A percentile compares a stretch with the other conserved stretches of the same genome.
These are phyloP conservation scores for Neoascia interrupta DNA, from an alignment of 2,888 invertebrate genomes.

Conservation along the genomic window DNA sequence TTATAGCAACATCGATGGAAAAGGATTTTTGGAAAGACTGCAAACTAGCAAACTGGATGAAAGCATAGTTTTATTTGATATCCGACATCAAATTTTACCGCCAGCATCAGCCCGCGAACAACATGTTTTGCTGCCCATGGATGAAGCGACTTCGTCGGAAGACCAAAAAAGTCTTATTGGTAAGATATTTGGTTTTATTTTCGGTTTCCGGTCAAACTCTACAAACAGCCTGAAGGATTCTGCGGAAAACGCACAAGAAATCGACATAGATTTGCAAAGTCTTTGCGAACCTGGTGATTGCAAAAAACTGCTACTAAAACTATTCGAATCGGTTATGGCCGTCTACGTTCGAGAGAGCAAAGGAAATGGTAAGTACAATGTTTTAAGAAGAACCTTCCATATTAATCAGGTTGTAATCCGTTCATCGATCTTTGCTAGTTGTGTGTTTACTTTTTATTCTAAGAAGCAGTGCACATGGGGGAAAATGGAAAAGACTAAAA, in stretches of 20 bases:
- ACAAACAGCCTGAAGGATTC: conserved; percentile 59
- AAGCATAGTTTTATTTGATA: conserved; percentile 76
- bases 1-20: conserved; percentile 15
- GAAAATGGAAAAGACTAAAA: not conserved
- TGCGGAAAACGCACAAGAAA: conserved; percentile 27
- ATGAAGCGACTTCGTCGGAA: conserved; percentile 4
- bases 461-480: not conserved
- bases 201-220: conserved; percentile 71
- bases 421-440: conserved; percentile 40
- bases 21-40: conserved; percentile 28
- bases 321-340: conserved; percentile 78
- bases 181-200: conserved; percentile 75
- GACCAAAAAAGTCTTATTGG: conserved; percentile 31
- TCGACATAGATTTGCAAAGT: conserved; percentile 72
- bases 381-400: not conserved
- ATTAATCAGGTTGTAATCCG: conserved; percentile 12
- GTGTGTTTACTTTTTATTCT: conserved; percentile 2
- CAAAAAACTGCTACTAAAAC: conserved; percentile 76
- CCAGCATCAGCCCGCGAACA: not conserved
- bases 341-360: conserved; percentile 77
- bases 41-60: conserved; percentile 66
- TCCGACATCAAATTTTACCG: conserved; percentile 71
- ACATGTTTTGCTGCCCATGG: not conserved
- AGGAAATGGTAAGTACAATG: conserved; percentile 76
- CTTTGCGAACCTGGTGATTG: conserved; percentile 75